Evolutionary conservation across 2,888 invertebrate species (phyloP), one percentile per base, ranked within the genome.

Genomic region (Chloroclystis v-ata): DNA sequence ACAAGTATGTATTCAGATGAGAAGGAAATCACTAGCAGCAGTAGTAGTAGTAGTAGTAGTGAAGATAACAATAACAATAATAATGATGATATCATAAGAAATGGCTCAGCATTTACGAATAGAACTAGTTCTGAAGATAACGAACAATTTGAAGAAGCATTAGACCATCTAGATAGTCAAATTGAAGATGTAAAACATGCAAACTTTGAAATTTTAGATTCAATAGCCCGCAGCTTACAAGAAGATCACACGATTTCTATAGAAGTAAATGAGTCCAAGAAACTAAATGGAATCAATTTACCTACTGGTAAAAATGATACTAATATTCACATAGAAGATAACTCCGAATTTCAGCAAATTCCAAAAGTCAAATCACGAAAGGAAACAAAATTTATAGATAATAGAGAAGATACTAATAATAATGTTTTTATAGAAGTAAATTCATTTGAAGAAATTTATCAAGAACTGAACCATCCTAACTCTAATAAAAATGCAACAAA

Each of bases 401-500:
- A 53, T 43, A 63, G 57, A 52, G 65, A 78, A 69, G 83, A 85
- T 59, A 20, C 67, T 1, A 83, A 85, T 59, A 82, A 82, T 45
- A 84, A 86, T 57, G 55, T 75, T 43, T 82, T 78, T 60, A 60
- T 67, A 29, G 52, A 69, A 30, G 86, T 78, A 9, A 78, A 79
- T 60, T 73, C 75, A 43, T 87, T 89, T 61, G 88, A 89, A 56
- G 83, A 87, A 74, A 83, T 88, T 55, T 88, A 84, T 59, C 83
- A 76, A 38, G 74, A 82, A 63, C 60, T 85, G 16, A 74, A 62
- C 56, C 67, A 57, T 42, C 51, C 51, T 20, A 57, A 41, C 7
- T 43, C 43, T 32, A 53, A 28, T 26, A 32, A 42, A 28, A 38
- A 13, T 20, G 20, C 5, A 12, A 10, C 30, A 24, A 29, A 29